phyloP scores from a whole-genome alignment of 2,888 invertebrate genomes.

The Anthophora plumipes region DNA sequence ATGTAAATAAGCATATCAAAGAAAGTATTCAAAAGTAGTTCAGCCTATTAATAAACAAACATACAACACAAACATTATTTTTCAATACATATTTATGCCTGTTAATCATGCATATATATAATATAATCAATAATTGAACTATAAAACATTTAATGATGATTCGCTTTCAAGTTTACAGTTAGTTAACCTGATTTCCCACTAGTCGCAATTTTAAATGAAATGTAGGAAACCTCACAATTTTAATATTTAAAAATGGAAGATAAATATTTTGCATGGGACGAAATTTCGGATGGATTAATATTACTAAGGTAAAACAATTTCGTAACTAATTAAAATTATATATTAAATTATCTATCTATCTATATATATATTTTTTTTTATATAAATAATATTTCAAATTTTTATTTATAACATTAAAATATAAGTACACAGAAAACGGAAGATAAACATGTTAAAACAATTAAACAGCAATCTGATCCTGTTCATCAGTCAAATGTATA shows the following conservation, averaged over 20 bases:
- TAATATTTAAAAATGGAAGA: slow-evolving; percentile 67
- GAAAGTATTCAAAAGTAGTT: too few relatives aligned
- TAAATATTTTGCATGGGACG: slow-evolving; percentile 78
- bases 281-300: slow-evolving; percentile 68
- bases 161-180: slow-evolving; percentile 30
- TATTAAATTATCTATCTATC: not conserved
- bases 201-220: slow-evolving; percentile 1
- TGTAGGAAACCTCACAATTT: not conserved
- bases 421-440: slow-evolving; percentile 58
- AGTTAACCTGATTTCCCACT: slow-evolving; percentile 56
- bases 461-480: slow-evolving; percentile 43
- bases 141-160: slow-evolving; percentile 32
- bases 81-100: not conserved
- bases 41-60: too few relatives aligned
- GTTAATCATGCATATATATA: not conserved
- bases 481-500: slow-evolving; percentile 66
- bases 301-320: slow-evolving; percentile 72
- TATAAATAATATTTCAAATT: not conserved
- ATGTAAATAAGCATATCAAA: not conserved
- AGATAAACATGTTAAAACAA: slow-evolving; percentile 70
- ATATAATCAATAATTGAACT: slow-evolving; percentile 55
- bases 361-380: not conserved
- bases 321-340: not conserved
- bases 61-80: not conserved
- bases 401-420: slow-evolving; percentile 13